Percentiles rank a stretch among this genome's conserved stretches.
phyloP scores from a whole-genome alignment of 2,797 vertebrate genomes.

The Fratercula arctica region DNA sequence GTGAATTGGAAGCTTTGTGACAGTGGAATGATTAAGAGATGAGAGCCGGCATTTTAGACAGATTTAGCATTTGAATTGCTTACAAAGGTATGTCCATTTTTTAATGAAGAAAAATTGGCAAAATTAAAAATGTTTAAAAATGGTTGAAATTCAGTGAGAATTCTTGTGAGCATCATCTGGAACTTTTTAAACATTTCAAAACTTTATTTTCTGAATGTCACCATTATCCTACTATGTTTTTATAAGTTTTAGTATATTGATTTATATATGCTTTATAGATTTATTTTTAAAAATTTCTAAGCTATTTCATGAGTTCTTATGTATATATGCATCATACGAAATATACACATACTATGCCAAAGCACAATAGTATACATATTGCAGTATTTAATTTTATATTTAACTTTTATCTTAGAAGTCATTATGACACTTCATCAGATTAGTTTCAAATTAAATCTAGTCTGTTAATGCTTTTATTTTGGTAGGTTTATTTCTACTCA shows the following conservation, averaged over 20 bases:
- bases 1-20: not conserved
- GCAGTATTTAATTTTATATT: not conserved
- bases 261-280: not conserved
- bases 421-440: not conserved
- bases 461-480: not conserved
- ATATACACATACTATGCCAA: not conserved
- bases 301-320: not conserved
- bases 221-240: not conserved
- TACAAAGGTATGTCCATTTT: not conserved
- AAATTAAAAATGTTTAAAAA: not conserved
- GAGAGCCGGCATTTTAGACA: not conserved
- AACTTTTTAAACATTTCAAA: not conserved
- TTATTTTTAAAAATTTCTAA: not conserved
- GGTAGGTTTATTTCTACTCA: not conserved
- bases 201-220: not conserved
- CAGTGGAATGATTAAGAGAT: not conserved
- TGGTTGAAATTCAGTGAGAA: not conserved
- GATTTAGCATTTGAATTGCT: not conserved
- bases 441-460: not conserved
- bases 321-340: not conserved
- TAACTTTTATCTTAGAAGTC: not conserved
- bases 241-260: not conserved
- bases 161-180: not conserved
- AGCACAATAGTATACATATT: not conserved
- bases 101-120: not conserved